Evolutionary conservation across 2,797 vertebrate genomes (phyloP).

Genomic region (Furcifer pardalis): DNA sequence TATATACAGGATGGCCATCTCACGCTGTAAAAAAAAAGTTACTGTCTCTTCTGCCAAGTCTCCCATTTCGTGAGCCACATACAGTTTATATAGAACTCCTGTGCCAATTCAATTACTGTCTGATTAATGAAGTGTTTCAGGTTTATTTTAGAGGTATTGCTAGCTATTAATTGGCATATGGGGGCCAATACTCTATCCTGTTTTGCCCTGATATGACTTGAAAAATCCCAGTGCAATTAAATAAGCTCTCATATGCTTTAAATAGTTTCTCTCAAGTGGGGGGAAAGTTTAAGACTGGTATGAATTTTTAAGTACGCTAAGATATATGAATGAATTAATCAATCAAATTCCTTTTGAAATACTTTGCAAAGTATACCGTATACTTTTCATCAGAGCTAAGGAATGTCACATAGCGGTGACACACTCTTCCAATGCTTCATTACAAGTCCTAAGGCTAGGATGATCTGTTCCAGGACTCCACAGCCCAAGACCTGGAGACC

Average conservation of each 20-base stretch:
- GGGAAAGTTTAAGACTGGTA: constrained; percentile 60
- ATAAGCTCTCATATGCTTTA: constrained; percentile 81
- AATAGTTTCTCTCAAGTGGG: constrained; percentile 57
- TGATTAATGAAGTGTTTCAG: constrained; percentile 84
- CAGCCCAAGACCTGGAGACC: not conserved
- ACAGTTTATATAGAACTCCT: constrained; percentile 76
- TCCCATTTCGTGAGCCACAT: constrained; percentile 73
- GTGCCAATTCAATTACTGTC: constrained; percentile 84
- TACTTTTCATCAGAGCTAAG: not conserved
- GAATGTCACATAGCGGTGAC: not conserved
- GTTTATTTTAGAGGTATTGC: constrained; percentile 83
- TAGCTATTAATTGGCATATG: constrained; percentile 82
- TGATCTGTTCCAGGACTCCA: not conserved
- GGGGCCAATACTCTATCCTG: constrained; percentile 78
- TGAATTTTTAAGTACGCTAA: constrained; percentile 74
- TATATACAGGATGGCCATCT: not conserved
- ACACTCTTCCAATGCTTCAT: not conserved
- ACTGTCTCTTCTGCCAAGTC: constrained; percentile 64
- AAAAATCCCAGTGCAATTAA: constrained; percentile 80
- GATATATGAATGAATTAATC: constrained; percentile 67
- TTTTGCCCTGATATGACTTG: constrained; percentile 80
- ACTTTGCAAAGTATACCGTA: not conserved
- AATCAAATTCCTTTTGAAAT: constrained; percentile 68
- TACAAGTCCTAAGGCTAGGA: not conserved
- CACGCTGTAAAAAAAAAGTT: constrained; percentile 53